phyloP scores from a whole-genome alignment of 2,113 vertebrate species.

The Seriola aureovittata region DNA sequence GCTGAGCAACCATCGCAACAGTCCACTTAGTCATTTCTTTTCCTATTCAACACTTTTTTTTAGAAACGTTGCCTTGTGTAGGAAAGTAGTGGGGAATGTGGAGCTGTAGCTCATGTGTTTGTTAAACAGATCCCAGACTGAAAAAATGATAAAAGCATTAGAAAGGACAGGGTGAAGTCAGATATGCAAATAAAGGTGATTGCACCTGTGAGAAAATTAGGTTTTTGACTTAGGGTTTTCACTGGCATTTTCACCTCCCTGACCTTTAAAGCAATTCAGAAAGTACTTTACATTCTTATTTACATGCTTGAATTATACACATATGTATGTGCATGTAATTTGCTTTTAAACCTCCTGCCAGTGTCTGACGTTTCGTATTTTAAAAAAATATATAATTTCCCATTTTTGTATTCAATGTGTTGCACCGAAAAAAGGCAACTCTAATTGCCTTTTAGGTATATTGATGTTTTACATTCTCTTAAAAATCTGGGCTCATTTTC shows the following conservation, averaged over 20 bases:
- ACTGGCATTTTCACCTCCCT: conserved; percentile 14
- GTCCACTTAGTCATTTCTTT: conserved; percentile 53
- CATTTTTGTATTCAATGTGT: not conserved
- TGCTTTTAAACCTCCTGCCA: not conserved
- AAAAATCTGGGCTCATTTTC: conserved; percentile 31
- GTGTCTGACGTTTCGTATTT: not conserved
- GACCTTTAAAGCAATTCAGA: not conserved
- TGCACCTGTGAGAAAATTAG: not conserved
- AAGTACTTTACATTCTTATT: not conserved
- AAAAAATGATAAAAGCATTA: not conserved
- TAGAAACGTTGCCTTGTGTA: conserved; percentile 23
- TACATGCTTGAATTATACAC: not conserved
- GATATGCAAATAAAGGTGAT: not conserved
- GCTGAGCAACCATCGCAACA: conserved; percentile 56
- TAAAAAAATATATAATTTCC: not conserved
- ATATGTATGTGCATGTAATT: not conserved
- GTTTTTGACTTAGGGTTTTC: not conserved
- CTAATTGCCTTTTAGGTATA: conserved; percentile 32
- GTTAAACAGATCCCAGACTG: conserved; percentile 8
- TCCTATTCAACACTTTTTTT: conserved; percentile 20
- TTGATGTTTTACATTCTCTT: conserved; percentile 36
- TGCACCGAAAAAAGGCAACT: not conserved
- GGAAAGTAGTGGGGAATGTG: conserved; percentile 10
- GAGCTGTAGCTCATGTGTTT: conserved; percentile 13
- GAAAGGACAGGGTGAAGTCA: not conserved